Evolutionary conservation across 1,140 invertebrate species (phyloP), one percentile per base, ranked within the genome.

Genomic region (Pachypeltis micranthus): DNA sequence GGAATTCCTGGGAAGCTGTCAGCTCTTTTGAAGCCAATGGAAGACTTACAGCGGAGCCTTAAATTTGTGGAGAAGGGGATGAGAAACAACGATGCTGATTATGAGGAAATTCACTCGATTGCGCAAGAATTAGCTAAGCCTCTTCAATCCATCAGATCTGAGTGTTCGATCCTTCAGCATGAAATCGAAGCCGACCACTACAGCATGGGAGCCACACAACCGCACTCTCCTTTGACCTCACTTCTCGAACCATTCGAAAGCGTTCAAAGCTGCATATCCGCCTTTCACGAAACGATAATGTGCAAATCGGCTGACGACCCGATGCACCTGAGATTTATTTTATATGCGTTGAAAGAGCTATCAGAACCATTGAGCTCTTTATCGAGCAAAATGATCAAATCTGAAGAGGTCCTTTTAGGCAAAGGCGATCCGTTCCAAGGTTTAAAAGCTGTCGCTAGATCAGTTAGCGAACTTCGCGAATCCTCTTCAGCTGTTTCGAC

Each of bases 101-200:
- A 55, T 28, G 54, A 64, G 59, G 63, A 67, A 19, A 23, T 69
- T 1, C 64, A 66, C 29, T 55, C 67, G 39, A 39, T 68, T 24
- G 65, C 65, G 0, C 67, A 67, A 56, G 65, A 69, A 31, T 54
- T 70, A 16, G 67, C 66, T 44, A 69, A 66, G 59, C 69, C 69
- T 28, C 60, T 70, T 27, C 68, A 70, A 55, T 31, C 63, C 21
- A 60, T 70, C 1, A 51, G 69, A 59, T 67, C 65, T 23, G 69
- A 70, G 44, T 64, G 68, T 54, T 67, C 67, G 16, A 64, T 70
- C 14, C 56, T 68, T 14, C 65, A 69, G 31, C 68, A 69, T 56
- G 64, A 69, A 62, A 68, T 70, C 47, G 69, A 70, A 65, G 54
- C 66, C 14, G 69, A 70, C 12, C 62, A 69, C n/a, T 69, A 65